Evolutionary conservation across 2,888 invertebrate genomes (phyloP), one percentile per base, ranked within the genome.

Genomic region (Polydrusus cervinus): DNA sequence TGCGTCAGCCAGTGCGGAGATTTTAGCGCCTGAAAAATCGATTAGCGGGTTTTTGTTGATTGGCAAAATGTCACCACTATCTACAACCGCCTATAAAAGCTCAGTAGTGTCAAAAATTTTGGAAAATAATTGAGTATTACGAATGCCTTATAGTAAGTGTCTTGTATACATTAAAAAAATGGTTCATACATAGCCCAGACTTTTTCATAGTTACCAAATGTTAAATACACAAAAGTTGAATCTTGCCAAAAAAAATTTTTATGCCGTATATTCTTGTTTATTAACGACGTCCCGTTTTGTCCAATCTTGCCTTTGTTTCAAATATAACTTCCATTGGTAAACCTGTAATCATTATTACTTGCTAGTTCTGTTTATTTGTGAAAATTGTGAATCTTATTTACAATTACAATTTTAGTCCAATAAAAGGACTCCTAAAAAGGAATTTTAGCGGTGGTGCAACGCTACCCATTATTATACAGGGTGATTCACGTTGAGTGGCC

Each of bases 91-190:
- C 66, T 66, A 73, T 71, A 55, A 53, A 66, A 57, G 43, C 66
- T 66, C 60, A 55, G 49, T 49, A 68, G 51, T 67, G 49, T 74
- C 53, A 70, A 65, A 77, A 77, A 67, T 49, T 47, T 45, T 69
- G 69, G 65, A 79, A 80, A 80, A 81, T 81, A 81, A 82, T 84
- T 81, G 80, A 78, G 79, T 47, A 60, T 69, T 66, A 51, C 65
- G 68, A 55, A 57, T 76, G 76, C 76, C 76, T 76, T 76, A 76
- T 57, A 38, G 64, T 16, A 69, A 71, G 76, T 76, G 76, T 76
- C 76, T 76, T 76, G 47, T 76, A 60, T 72, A 76, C 68, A 72
- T 67, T 66, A 45, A 55, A 51, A 64, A 43, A 60, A 38, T 16
- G 13, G 20, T 45, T 49, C 38, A 45, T 47, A 47, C 60, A 69